These are phyloP conservation scores for Pluvianellus socialis DNA, from an alignment of 2,113 vertebrate genomes.

Conservation along the genomic window DNA sequence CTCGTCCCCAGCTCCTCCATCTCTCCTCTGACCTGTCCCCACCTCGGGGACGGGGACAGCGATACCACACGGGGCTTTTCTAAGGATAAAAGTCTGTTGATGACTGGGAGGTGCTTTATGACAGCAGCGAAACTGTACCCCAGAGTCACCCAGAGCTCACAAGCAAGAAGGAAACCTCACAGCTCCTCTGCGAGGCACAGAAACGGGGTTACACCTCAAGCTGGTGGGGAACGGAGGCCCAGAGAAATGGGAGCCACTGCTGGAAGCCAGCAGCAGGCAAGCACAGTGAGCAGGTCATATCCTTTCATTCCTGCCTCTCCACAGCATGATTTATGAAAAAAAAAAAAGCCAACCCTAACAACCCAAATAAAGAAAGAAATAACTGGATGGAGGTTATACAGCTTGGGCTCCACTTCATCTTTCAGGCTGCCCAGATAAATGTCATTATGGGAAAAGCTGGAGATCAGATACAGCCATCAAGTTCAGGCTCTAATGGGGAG, in stretches of 20 bases:
- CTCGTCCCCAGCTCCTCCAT: neutral
- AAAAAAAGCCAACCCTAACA: no score
- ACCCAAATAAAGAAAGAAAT: neutral
- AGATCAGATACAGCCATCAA: neutral
- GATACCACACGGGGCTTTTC: neutral
- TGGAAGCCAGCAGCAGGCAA: neutral
- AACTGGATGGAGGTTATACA: neutral
- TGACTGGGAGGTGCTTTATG: neutral
- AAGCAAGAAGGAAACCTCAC: neutral
- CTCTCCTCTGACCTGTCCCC: neutral
- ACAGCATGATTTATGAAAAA: neutral
- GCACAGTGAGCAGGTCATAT: neutral
- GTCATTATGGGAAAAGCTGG: neutral
- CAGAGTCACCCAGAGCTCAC: neutral
- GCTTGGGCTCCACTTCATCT: neutral
- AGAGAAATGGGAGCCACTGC: neutral
- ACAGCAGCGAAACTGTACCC: neutral
- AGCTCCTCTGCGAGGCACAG: neutral
- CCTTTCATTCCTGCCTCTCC: neutral
- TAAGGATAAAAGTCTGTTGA: neutral
- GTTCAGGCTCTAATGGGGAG: neutral
- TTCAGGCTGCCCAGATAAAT: neutral
- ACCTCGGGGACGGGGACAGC: neutral
- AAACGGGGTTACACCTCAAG: neutral
- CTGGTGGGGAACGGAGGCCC: neutral